phyloP scores from a whole-genome alignment of 1,140 invertebrate species.

The Drosophila tristis region DNA sequence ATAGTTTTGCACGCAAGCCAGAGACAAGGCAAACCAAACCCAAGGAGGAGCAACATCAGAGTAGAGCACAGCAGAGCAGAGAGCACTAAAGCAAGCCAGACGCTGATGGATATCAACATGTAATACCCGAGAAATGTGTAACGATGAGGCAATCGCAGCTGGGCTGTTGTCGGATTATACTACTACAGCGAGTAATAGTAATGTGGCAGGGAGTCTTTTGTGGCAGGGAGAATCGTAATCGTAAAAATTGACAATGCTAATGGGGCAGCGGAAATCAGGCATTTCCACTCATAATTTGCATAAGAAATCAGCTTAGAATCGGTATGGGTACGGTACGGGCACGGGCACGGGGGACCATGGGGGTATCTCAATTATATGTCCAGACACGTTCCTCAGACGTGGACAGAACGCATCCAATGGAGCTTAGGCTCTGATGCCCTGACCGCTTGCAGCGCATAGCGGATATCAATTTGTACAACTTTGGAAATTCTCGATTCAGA shows the following conservation, averaged over 20 bases:
- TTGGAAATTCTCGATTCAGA: constrained; percentile 25
- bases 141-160: constrained; percentile 67
- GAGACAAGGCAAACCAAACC: too few relatives aligned
- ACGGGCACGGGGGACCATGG: too few relatives aligned
- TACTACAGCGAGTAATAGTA: background rate
- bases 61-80: constrained; percentile 1
- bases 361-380: constrained; percentile 38
- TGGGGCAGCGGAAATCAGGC: constrained; percentile 69
- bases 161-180: constrained; percentile 18
- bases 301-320: constrained; percentile 50
- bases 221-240: constrained; percentile 36
- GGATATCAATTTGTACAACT: constrained; percentile 34
- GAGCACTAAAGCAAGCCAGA: constrained; percentile 15
- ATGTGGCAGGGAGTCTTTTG: constrained; percentile 12
- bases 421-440: constrained; percentile 41
- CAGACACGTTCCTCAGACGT: constrained; percentile 54
- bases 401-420: constrained; percentile 12
- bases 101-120: constrained; percentile 70
- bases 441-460: constrained; percentile 40
- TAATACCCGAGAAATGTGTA: constrained; percentile 76
- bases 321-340: constrained; percentile 5
- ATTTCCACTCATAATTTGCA: constrained; percentile 67
- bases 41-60: background rate
- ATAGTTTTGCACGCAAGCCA: constrained; percentile 47
- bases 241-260: constrained; percentile 72